These are phyloP conservation scores for Phainopepla nitens DNA, from an alignment of 2,113 vertebrate species.

Conservation along the genomic window DNA sequence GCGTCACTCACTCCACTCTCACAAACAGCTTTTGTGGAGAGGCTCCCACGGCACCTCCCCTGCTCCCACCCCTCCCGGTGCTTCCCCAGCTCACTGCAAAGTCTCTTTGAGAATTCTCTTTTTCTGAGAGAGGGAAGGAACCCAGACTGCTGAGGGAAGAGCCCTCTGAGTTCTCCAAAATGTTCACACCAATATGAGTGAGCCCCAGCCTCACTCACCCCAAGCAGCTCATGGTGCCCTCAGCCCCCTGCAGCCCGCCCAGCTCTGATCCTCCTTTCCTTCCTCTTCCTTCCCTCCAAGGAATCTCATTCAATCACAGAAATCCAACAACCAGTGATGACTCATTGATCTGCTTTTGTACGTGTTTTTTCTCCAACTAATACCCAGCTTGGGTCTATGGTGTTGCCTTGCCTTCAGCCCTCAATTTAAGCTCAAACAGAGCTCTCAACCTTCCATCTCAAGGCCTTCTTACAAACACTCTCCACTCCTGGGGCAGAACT, in stretches of 20 bases:
- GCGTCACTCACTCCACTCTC: neutral
- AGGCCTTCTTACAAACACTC: neutral
- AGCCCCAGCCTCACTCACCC: neutral
- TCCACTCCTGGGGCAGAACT: neutral
- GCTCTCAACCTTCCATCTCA: neutral
- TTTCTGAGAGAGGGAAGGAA: neutral
- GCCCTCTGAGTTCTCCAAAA: neutral
- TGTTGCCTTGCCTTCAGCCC: neutral
- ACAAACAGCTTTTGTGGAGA: conserved; percentile 7
- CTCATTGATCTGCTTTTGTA: neutral
- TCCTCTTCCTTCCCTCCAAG: neutral
- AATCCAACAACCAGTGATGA: neutral
- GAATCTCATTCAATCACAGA: neutral
- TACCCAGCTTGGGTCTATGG: rapidly evolving
- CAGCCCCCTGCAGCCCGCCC: neutral
- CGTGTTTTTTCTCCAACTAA: neutral
- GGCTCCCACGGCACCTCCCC: neutral
- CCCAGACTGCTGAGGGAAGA: neutral
- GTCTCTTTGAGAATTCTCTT: neutral
- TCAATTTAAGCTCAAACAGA: neutral
- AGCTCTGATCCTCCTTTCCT: neutral
- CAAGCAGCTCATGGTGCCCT: neutral
- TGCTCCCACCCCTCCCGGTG: neutral
- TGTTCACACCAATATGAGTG: rapidly evolving
- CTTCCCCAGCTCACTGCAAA: neutral